Evolutionary conservation across 2,888 invertebrate genomes (phyloP).

Genomic region (Cephus sareptanus): DNA sequence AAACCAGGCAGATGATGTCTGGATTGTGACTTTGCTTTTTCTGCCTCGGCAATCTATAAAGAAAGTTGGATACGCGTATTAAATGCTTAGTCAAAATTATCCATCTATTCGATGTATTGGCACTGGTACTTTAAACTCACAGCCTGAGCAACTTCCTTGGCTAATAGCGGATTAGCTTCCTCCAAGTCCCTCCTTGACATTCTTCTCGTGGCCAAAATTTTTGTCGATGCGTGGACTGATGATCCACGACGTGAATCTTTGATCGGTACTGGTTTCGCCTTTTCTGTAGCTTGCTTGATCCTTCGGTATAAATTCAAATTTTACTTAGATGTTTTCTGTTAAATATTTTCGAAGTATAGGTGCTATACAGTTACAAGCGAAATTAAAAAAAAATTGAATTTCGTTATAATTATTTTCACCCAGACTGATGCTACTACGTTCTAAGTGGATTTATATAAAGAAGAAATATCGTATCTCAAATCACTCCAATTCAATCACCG

Average conservation of each 20-base stretch:
- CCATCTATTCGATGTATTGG: background rate
- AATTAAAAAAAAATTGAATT: background rate
- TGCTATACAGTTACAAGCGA: background rate
- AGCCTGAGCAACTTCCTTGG: conserved; percentile 45
- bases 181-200: conserved; percentile 54
- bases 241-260: conserved; percentile 40
- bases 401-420: background rate
- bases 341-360: background rate
- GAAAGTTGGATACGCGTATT: background rate
- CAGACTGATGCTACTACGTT: background rate
- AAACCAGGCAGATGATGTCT: conserved; percentile 47
- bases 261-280: conserved; percentile 28
- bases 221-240: conserved; percentile 39
- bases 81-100: background rate
- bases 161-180: conserved; percentile 49
- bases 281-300: conserved; percentile 56
- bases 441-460: background rate
- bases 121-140: conserved; percentile 29
- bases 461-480: background rate
- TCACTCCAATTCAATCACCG: background rate
- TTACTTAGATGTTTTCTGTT: background rate
- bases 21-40: conserved; percentile 48
- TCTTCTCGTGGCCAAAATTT: conserved; percentile 41
- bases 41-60: conserved; percentile 45
- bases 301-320: conserved; percentile 26